Evolutionary conservation across 2,888 invertebrate species (phyloP), one percentile per base, ranked within the genome.

Genomic region (Synergus itoensis): DNA sequence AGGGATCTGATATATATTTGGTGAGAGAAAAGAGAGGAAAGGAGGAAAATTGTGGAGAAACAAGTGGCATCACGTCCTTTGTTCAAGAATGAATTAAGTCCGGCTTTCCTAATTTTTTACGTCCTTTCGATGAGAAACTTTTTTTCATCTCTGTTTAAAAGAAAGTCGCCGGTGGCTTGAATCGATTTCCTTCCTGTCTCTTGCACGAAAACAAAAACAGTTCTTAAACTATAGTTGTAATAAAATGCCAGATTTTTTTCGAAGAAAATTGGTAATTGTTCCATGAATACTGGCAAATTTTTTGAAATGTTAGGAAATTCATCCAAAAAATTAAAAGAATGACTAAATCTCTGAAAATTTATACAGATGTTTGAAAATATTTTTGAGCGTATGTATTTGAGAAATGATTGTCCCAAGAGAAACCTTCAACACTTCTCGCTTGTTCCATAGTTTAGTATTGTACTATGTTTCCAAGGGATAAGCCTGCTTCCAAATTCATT

Each of bases 401-500:
- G 28, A 28, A 28, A 28, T 28, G 2, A 28, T 28, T 28, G 3
- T 28, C 28, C 28, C 3, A 28, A 28, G 28, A 28, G 28, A 28
- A 28, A 28, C 28, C 28, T 28, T 28, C 28, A 28, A 28, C 28
- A 48, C 67, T 16, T 69, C 67, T 43, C 45, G 14, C 67, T 28
- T 18, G 18, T 28, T 69, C 45, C 67, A 69, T 45, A 69, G 67
- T 67, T 67, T 67, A 67, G 45, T 69, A 69, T 45, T 12, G 45
- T 69, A 69, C 67, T 12, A 48, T 28, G 45, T 45, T 69, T 48
- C 21, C 67, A 69, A 45, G 28, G 67, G 45, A 69, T 69, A 48
- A 28, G 43, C 28, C 45, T 69, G 28, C 45, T 16, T 69, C 67
- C 83, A 57, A 83, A 78, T 82, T 80, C 81, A 83, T 83, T 83